Evolutionary conservation across 2,113 vertebrate species (phyloP), one percentile per base, ranked within the genome.

Genomic region (Smithornis capensis): DNA sequence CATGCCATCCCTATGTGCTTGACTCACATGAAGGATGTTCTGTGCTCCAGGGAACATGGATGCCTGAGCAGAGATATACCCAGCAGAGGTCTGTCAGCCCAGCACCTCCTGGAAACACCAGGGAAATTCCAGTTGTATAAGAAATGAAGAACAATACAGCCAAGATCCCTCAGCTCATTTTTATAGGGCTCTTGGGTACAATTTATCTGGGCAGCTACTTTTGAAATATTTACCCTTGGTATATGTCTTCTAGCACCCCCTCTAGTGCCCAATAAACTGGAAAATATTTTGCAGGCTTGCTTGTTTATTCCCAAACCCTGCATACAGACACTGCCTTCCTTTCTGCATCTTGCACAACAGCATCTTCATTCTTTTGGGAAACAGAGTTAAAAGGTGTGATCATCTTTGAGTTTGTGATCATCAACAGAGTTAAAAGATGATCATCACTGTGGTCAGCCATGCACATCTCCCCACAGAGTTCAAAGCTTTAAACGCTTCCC

Each of bases 71-170:
- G 70, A 52, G 38, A 82, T 81, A 92, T 23, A 94, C 14, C 12
- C 18, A 1, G 50, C 68, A 89, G 85, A 90, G 29, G 71, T 55
- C 86, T 88, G 79, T 49, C 49, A 86, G 76, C 37, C 38, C 50
- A 78, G 81, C 28, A 75, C 59, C 85, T 84, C 71, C 70, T 60
- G 67, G 71, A 70, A 95, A 45, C 28, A 71, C 18, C 45, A 42
- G 68, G 64, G 90, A 93, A 93, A 89, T 88, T 96, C 90, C 92
- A 83, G 19, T 35, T 65, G 19, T 85, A 59, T 42, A 62, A 94
- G 35, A 76, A 86, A 64, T 74, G 35, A 88, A 83, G 53, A n/a
- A 19, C 11, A 50, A 40, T 83, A 59, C 59, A 86, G 67, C 55
- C 29, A 62, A 83, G 29, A 90, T 47, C 22, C 14, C 47, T 86